Evolutionary conservation across 2,888 invertebrate genomes (phyloP).

Genomic region (Acanthococcus lagerstroemiae): DNA sequence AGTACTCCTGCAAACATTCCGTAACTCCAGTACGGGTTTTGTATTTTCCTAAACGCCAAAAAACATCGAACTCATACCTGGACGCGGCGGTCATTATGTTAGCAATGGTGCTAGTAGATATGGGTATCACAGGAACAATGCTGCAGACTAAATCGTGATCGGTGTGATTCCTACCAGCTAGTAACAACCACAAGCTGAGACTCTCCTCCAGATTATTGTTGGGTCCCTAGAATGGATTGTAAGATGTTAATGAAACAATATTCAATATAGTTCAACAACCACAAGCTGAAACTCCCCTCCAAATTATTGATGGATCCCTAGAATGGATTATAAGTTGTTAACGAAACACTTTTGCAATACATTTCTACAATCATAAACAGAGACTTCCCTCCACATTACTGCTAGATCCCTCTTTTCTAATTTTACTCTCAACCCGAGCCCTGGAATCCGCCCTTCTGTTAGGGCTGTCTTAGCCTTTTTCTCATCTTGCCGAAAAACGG

Average conservation of each 20-base stretch:
- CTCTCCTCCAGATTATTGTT: constrained; percentile 25
- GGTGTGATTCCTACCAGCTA: background rate
- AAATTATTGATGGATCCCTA: constrained; percentile 23
- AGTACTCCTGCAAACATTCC: constrained; percentile 44
- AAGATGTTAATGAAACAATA: background rate
- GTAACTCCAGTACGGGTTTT: background rate
- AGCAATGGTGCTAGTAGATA: constrained; percentile 9
- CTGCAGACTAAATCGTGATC: constrained; percentile 17
- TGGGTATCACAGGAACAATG: constrained; percentile 16
- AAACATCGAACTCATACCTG: background rate
- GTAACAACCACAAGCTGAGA: constrained; percentile 18
- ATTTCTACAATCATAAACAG: too few species aligned
- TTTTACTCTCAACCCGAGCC: too few species aligned
- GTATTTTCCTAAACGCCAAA: background rate
- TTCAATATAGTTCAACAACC: constrained; percentile 19
- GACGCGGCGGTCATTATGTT: constrained; percentile 17
- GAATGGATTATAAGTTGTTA: too few species aligned
- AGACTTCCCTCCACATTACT: too few species aligned
- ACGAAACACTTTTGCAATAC: too few species aligned
- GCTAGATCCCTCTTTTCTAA: too few species aligned
- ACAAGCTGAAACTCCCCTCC: constrained; percentile 20
- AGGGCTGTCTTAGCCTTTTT: too few species aligned
- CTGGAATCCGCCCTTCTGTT: too few species aligned
- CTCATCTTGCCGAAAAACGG: too few species aligned
- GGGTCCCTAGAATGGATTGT: constrained; percentile 10